Base-by-base conservation (phyloP, 2,888 invertebrate species). In the Eupithecia pulchellata region DNA sequence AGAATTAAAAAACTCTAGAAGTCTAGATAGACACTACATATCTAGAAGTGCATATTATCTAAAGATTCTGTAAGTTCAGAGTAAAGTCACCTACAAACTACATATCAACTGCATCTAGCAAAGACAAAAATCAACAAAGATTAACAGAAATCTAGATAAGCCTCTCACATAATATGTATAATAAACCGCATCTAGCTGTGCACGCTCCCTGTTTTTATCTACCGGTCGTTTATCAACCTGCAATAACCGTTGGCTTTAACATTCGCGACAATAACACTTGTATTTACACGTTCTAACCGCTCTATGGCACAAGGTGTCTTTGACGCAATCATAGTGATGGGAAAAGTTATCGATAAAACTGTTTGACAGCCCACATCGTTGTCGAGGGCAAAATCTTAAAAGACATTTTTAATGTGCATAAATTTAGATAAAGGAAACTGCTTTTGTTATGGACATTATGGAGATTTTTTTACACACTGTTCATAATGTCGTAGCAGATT, bases 191-290 rank as follows among this genome's bases (percentile, higher is more conserved):
- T 61, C 61, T 20, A 34, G 61, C 25, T 20, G 9, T 11, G 20
- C 20, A 20, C 20, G 62, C 65, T 72, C 36, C 66, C 25, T 58
- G 66, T 64, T 64, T 52, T 52, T 69, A 72, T 64, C 63, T 34
- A 20, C 17, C 27, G 29, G 60, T 30, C 66, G 84, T 87, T 86
- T 83, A 80, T 84, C 86, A 78, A 84, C 77, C 74, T 64, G 82
- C 85, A 87, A 88, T 91, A 90, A 91, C 79, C 83, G 88, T 92
- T 91, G 89, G 89, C 86, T 86, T 86, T 87, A 91, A 90, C 89
- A 81, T 84, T 79, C 79, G 72, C 78, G 80, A 87, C 90, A 89
- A 89, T 91, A 92, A 90, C 90, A 84, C 83, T 89, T 86, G 85
- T 86, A 91, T 91, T 91, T 89, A 91, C 84, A 72, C 86, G 82